Evolutionary conservation across 2,113 vertebrate genomes (phyloP).

Genomic region (Melanotaenia duboulayi): DNA sequence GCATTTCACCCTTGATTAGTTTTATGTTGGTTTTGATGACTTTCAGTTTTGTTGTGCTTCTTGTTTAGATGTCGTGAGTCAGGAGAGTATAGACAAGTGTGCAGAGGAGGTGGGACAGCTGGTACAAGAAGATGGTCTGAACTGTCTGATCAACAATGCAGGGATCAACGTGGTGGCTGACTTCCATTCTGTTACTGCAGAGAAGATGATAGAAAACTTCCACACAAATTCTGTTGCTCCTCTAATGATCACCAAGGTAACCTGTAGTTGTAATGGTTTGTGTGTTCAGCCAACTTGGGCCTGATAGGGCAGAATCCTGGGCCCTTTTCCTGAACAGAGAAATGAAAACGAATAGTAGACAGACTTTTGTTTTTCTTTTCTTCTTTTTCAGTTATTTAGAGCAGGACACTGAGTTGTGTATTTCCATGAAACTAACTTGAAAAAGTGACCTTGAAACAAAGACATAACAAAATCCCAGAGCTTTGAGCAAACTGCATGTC

Average conservation of each 20-base stretch:
- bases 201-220: slow-evolving; percentile 85
- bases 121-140: slow-evolving; percentile 81
- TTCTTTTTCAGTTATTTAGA: not conserved
- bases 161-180: slow-evolving; percentile 79
- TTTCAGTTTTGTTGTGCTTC: not conserved
- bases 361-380: not conserved
- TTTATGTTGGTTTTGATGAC: not conserved
- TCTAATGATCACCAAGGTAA: slow-evolving; percentile 85
- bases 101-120: slow-evolving; percentile 79
- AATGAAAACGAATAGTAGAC: not conserved
- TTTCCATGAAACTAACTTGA: slow-evolving; percentile 22
- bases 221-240: slow-evolving; percentile 83
- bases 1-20: not conserved
- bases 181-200: slow-evolving; percentile 80
- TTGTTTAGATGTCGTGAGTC: slow-evolving; percentile 66
- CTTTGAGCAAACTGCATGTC: slow-evolving; percentile 11
- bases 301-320: no score
- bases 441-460: slow-evolving; percentile 36
- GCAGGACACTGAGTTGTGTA: not conserved
- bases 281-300: not conserved
- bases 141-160: slow-evolving; percentile 87
- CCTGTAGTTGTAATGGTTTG: no score
- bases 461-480: not conserved
- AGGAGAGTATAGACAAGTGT: slow-evolving; percentile 82
- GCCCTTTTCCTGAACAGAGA: no score